These are phyloP conservation scores for Noctilio leporinus DNA, from an alignment of 2,113 vertebrate species.

Conservation along the genomic window DNA sequence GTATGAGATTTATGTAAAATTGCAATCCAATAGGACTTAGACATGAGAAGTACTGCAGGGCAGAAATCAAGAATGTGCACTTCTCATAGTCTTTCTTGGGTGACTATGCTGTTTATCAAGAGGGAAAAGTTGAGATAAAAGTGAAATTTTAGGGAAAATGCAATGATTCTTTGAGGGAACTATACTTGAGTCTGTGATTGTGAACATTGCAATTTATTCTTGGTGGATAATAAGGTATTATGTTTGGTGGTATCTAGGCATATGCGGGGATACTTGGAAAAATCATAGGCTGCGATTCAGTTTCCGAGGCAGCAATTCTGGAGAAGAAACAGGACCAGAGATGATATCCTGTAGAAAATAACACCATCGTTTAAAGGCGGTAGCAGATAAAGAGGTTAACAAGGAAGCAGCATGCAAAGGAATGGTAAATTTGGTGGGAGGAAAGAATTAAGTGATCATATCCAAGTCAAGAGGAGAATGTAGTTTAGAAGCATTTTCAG, in stretches of 20 bases:
- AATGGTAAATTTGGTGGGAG: background rate
- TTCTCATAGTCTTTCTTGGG: no score
- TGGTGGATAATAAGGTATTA: background rate
- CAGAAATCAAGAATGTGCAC: background rate
- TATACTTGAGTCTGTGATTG: background rate
- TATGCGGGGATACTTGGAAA: background rate
- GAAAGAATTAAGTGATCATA: background rate
- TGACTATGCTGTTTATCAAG: background rate
- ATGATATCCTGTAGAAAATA: background rate
- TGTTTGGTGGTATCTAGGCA: no score
- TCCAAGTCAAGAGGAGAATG: background rate
- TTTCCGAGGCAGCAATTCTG: background rate
- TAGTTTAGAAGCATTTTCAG: background rate
- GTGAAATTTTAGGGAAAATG: background rate
- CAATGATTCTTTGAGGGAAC: background rate
- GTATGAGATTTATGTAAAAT: background rate
- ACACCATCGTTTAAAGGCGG: background rate
- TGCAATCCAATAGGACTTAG: background rate
- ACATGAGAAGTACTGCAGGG: background rate
- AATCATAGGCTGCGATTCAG: background rate
- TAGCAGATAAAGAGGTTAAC: background rate
- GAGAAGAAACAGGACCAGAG: background rate
- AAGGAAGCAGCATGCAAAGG: background rate
- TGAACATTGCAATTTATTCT: background rate
- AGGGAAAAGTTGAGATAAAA: background rate